Conservation (phyloP, 2,113 vertebrate species). For the Dasyurus viverrinus region DNA sequence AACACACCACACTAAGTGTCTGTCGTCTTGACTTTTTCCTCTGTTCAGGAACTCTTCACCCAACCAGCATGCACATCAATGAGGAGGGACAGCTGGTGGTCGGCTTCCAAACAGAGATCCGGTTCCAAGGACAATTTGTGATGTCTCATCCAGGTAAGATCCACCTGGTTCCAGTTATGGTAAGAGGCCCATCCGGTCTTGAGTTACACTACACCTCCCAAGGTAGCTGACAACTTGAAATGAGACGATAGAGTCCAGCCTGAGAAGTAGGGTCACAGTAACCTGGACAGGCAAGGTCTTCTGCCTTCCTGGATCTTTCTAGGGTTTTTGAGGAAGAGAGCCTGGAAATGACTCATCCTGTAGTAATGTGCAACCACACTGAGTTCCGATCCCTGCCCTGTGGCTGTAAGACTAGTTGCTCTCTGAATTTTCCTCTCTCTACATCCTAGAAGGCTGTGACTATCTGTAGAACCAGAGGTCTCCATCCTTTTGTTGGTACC, state of each 20-base stretch:
- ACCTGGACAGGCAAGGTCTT: neutral
- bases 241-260: neutral
- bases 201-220: neutral
- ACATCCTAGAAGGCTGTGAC: neutral
- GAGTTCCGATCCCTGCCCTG: neutral
- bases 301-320: neutral
- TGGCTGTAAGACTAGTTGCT: neutral
- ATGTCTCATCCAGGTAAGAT: slow-evolving; percentile 86
- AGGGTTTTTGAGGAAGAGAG: neutral
- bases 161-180: slow-evolving; percentile 46
- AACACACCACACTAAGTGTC: neutral
- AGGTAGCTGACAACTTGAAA: neutral
- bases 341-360: neutral
- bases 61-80: slow-evolving; percentile 86
- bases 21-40: neutral
- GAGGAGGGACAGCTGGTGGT: slow-evolving; percentile 85
- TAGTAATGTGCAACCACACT: neutral
- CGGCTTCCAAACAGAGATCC: slow-evolving; percentile 85
- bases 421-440: neutral
- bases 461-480: neutral
- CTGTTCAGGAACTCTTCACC: slow-evolving; percentile 84
- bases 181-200: slow-evolving; percentile 60
- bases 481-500: neutral
- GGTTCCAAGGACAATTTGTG: slow-evolving; percentile 86
- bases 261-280: neutral